A percentile compares a stretch with the other conserved stretches of the same genome.
phyloP scores from a whole-genome alignment of 2,113 vertebrate species.

The Lathamus discolor region DNA sequence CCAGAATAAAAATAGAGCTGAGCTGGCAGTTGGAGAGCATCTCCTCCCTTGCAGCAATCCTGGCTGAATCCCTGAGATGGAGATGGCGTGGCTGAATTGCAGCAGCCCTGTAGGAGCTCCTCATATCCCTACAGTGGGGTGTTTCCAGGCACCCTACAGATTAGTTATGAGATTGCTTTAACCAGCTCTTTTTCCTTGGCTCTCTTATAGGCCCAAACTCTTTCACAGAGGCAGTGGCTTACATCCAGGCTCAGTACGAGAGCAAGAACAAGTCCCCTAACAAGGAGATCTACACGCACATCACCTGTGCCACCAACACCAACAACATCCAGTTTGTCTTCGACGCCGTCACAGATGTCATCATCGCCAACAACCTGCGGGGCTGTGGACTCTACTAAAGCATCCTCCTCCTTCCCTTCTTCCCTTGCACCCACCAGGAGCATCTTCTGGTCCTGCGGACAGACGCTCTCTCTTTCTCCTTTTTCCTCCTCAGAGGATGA shows the following conservation, averaged over 20 bases:
- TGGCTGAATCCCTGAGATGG: neutral
- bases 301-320: slow-evolving; percentile 95
- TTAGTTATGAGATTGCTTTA: fast-evolving
- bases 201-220: slow-evolving; percentile 77
- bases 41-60: neutral
- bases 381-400: slow-evolving; percentile 89
- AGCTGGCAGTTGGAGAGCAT: neutral
- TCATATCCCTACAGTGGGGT: fast-evolving
- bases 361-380: slow-evolving; percentile 91
- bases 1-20: neutral
- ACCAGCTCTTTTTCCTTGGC: neutral
- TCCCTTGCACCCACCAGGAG: neutral
- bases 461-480: slow-evolving; percentile 2
- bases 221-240: slow-evolving; percentile 85
- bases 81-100: neutral
- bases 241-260: slow-evolving; percentile 90
- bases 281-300: slow-evolving; percentile 92
- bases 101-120: fast-evolving
- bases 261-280: slow-evolving; percentile 89
- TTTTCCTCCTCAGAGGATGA: neutral
- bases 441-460: neutral
- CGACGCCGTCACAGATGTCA: slow-evolving; percentile 90
- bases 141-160: neutral
- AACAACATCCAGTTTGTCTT: slow-evolving; percentile 98
- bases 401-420: neutral